Evolutionary conservation across 2,113 vertebrate genomes (phyloP).

Genomic region (Rallus limicola): DNA sequence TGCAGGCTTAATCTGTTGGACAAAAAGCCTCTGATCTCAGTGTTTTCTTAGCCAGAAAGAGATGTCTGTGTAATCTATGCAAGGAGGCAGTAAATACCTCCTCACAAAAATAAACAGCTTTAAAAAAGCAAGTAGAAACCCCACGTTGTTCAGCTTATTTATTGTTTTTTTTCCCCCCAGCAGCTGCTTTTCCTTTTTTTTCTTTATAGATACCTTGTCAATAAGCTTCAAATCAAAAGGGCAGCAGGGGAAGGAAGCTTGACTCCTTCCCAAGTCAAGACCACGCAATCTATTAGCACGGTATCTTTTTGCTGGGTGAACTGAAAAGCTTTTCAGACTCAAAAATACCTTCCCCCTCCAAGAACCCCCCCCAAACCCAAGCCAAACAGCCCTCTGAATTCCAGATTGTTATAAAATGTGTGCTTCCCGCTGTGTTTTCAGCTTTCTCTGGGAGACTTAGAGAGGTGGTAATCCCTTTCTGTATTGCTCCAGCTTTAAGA

Average conservation of each 20-base stretch:
- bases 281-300: background rate
- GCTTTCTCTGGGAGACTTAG: constrained; percentile 28
- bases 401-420: background rate
- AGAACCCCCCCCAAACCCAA: background rate
- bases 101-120: constrained; percentile 31
- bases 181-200: constrained; percentile 39
- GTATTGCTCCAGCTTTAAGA: constrained; percentile 32
- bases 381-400: background rate
- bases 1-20: constrained; percentile 22
- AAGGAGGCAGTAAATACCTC: constrained; percentile 13
- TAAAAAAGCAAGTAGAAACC: background rate
- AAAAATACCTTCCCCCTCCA: background rate
- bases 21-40: constrained; percentile 24
- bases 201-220: constrained; percentile 62
- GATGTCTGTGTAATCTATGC: constrained; percentile 28
- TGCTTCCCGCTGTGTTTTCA: background rate
- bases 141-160: constrained; percentile 7
- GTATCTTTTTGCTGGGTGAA: background rate
- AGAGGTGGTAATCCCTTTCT: constrained; percentile 44
- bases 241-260: background rate
- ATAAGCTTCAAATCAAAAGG: constrained; percentile 62
- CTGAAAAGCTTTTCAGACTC: constrained; percentile 39
- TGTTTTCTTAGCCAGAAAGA: constrained; percentile 26
- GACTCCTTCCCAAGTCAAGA: background rate
- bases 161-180: background rate